Base-by-base conservation (phyloP, 2,888 invertebrate species). In the Papilio demoleus region DNA sequence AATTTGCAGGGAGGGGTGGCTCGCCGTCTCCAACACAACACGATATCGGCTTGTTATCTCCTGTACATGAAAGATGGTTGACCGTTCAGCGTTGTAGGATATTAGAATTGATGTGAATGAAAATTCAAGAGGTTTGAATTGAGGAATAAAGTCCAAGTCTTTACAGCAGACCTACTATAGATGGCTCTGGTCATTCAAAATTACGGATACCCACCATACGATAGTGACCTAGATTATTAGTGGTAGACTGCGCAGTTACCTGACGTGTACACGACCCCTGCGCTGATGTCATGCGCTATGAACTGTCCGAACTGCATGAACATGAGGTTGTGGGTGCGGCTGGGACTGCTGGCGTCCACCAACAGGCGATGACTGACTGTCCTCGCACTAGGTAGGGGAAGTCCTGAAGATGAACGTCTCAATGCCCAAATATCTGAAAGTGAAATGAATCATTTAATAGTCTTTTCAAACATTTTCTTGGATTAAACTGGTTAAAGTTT, bases 281-380 rank as follows among this genome's bases (percentile, higher is more conserved):
- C 94, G 0, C 95, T 94, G 22, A 96, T 83, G 73, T 97, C 97
- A 71, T 97, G 96, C 0, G 95, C 94, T 11, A 97, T 82, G 76
- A 97, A 96, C 81, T 97, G 96, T 0, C 96, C 95, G 86, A 96
- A 97, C 83, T 96, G 96, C 95, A 96, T 96, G 67, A 96, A 88
- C 78, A 96, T 89, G 58, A 96, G 84, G 63, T 96, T 96, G 76
- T 93, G 93, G 0, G 93, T 92, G 0, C 82, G 75, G 81, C 96
- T 96, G 14, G 94, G 94, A 58, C 92, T 89, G 79, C 94, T 93
- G 0, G 88, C 88, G 72, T 95, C 94, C 0, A 89, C 80, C 45
- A 97, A 92, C 0, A 97, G 79, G 0, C 85, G 82, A 5, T 93
- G 88, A 67, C 97, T 97, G 47, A 97, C 94, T 9, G 92, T 81